phyloP scores from a whole-genome alignment of 2,113 vertebrate species.

The Pavo muticus region DNA sequence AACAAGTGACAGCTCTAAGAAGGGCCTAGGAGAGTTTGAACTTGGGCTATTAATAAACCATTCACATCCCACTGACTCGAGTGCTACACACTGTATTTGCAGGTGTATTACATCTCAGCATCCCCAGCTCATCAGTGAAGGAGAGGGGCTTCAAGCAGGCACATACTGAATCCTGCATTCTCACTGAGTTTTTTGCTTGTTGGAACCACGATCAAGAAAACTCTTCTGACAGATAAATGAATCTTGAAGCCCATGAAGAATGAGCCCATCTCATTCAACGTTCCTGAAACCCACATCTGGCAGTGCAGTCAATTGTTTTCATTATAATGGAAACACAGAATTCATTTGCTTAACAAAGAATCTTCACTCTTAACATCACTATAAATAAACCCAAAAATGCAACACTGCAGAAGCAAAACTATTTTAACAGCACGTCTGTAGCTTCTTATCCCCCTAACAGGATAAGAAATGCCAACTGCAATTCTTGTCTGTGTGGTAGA shows the following conservation, averaged over 20 bases:
- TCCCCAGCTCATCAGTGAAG: not conserved
- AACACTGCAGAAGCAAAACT: not conserved
- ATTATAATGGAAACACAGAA: not conserved
- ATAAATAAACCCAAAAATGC: not conserved
- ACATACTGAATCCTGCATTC: not conserved
- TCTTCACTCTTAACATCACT: not conserved
- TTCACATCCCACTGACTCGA: not conserved
- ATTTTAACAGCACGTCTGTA: not conserved
- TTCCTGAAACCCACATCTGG: not conserved
- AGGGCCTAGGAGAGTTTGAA: not conserved
- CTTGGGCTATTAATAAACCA: not conserved
- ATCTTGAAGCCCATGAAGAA: not conserved
- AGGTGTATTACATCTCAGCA: not conserved
- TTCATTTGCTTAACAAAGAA: not conserved
- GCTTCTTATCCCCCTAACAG: not conserved
- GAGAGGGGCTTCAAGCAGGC: not conserved
- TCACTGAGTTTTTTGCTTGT: not conserved
- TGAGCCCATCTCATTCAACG: not conserved
- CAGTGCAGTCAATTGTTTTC: not conserved
- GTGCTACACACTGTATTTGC: not conserved
- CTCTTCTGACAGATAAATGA: not conserved
- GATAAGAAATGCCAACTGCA: not conserved
- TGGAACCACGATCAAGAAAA: not conserved
- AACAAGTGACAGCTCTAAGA: slow-evolving; percentile 31
- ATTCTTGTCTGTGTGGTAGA: not conserved